Evolutionary conservation across 2,113 vertebrate species (phyloP).

Genomic region (Corythoichthys haematopterus): DNA sequence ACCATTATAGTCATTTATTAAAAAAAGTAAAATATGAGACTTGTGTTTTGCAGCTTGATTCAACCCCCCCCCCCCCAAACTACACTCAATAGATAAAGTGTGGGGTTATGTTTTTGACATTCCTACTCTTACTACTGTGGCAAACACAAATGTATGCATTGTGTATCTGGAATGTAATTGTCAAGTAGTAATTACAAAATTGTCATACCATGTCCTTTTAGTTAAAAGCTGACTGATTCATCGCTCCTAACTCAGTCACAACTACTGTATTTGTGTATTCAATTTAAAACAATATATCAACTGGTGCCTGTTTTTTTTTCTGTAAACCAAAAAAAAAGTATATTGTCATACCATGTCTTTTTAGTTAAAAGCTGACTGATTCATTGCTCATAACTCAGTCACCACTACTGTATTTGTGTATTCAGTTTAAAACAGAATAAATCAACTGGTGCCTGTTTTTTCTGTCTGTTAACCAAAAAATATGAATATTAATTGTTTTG

Average conservation of each 20-base stretch:
- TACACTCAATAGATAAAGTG: not conserved
- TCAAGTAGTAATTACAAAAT: not conserved
- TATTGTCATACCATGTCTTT: not conserved
- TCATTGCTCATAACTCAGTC: constrained; percentile 10
- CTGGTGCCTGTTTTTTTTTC: constrained; percentile 86
- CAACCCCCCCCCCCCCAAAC: no score
- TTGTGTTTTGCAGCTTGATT: not conserved
- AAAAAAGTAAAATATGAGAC: no score
- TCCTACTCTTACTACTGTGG: not conserved
- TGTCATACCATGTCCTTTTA: not conserved
- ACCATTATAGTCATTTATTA: no score
- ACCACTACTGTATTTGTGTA: not conserved
- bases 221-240: constrained; percentile 1
- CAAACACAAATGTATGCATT: not conserved
- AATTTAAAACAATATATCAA: constrained; percentile 60
- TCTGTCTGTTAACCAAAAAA: constrained; percentile 85
- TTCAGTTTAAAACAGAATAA: constrained; percentile 33
- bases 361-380: constrained; percentile 1
- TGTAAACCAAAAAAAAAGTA: constrained; percentile 82
- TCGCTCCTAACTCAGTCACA: constrained; percentile 1
- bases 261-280: not conserved
- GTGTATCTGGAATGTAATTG: not conserved
- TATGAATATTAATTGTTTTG: constrained; percentile 24
- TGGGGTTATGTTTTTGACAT: not conserved
- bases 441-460: constrained; percentile 85